Base-by-base conservation (phyloP, 1,140 invertebrate genomes). In the Drosophila tsacasi region DNA sequence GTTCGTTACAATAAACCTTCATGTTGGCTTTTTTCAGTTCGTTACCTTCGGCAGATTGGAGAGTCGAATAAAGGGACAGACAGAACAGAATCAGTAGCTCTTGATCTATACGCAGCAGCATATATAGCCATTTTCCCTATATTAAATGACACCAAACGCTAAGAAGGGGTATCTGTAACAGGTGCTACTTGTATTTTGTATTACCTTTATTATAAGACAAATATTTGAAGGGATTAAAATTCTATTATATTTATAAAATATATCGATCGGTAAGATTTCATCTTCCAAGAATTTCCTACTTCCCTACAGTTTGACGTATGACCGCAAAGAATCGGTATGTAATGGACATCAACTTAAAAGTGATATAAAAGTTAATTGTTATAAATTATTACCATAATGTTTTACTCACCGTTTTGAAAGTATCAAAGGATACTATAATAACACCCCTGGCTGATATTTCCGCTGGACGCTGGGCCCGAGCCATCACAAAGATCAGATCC, bases 301-400 rank as follows among this genome's bases (percentile, higher is more conserved):
- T 67, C 9, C 5, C 77, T n/a, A 81, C 25, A 67, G 5, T 73
- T 47, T 61, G 57, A 9, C 72, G 65, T 7, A 80, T 46, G 10
- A 84, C 49, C 2, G 81, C 55, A 57, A 66, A 73, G 39, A 77
- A 65, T 1, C 68, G 57, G 46, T 81, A 85, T 3, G 82, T 85
- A 1, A 81, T 84, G 15, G n/a, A 32, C 37, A 84, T 81, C 32
- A 84, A 25, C 82, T 84, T 12, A 9, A n/a, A 21, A 52, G 8
- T 19, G 27, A 27, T 0, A 13, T 7, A n/a, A 17, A 27, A 23
- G 17, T 30, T 13, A n/a, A 12, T n/a, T 0, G 0, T 9, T 30
- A 25, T 27, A 8, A 23, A 2, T 9, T n/a, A 4, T 1, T 10
- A 7, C 15, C 7, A 8, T 32, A 19, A 3, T 3, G 4, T 7